A percentile compares a stretch with the other conserved stretches of the same genome.
phyloP scores from a whole-genome alignment of 53 echinoderm and acorn worm genomes.

The Astropecten irregularis region DNA sequence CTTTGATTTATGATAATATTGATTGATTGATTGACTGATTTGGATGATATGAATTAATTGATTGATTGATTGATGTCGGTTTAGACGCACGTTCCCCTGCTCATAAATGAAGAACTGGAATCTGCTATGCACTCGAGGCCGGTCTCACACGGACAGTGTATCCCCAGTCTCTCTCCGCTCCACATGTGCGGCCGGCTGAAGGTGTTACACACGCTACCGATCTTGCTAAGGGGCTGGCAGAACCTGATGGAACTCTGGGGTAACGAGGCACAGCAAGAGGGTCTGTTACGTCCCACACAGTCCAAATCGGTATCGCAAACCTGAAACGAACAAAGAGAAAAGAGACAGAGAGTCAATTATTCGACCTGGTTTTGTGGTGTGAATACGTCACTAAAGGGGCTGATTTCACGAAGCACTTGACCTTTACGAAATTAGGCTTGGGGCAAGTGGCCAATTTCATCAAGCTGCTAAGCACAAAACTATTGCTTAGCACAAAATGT shows the following conservation, averaged over 20 bases:
- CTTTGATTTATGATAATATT: no score
- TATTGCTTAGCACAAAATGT: no score
- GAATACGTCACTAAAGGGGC: background rate
- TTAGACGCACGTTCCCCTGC: slow-evolving; percentile 33
- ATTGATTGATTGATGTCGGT: no score
- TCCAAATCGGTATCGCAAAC: slow-evolving; percentile 71
- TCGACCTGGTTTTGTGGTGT: no score
- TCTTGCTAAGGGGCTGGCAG: slow-evolving; percentile 60
- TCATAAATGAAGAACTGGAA: slow-evolving; percentile 10
- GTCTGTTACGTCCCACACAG: slow-evolving; percentile 55
- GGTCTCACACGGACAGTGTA: slow-evolving; percentile 60
- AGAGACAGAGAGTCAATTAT: background rate
- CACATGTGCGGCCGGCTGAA: slow-evolving; percentile 76
- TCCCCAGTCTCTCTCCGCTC: slow-evolving; percentile 68
- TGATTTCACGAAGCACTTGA: background rate
- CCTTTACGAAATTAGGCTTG: background rate
- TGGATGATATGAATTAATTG: no score
- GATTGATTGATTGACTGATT: no score
- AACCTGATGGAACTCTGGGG: slow-evolving; percentile 62
- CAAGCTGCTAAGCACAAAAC: no score
- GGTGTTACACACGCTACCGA: slow-evolving; percentile 56
- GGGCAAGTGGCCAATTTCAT: no score
- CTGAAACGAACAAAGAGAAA: slow-evolving; percentile 20
- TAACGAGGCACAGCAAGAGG: slow-evolving; percentile 63
- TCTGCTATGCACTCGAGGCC: slow-evolving; percentile 23